phyloP scores from a whole-genome alignment of 2,888 invertebrate genomes.

The Alviniconcha strummeri region DNA sequence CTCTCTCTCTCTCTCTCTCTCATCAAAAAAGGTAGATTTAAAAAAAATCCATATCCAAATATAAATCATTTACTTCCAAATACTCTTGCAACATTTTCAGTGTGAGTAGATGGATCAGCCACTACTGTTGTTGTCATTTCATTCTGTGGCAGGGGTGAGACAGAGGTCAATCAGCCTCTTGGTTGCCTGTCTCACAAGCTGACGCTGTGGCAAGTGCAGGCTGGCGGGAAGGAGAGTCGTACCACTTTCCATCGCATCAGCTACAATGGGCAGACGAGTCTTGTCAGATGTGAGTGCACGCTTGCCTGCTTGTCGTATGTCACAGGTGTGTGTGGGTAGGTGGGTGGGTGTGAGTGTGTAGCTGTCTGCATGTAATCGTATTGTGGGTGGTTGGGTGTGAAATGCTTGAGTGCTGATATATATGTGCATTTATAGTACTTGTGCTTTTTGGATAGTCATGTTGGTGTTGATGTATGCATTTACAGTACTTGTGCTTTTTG shows the following conservation, averaged over 20 bases:
- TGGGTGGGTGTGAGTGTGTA: neutral
- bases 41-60: no score
- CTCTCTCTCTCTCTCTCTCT: no score
- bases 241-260: conserved; percentile 93
- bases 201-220: conserved; percentile 87
- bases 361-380: neutral
- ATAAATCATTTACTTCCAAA: no score
- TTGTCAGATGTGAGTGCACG: conserved; percentile 84
- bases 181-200: conserved; percentile 96
- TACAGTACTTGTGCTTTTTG: no score
- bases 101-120: no score
- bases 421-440: no score
- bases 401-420: no score
- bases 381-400: no score
- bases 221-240: conserved; percentile 93
- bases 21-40: no score
- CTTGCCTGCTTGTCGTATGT: neutral
- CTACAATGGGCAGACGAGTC: conserved; percentile 91
- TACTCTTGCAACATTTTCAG: no score
- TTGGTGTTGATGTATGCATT: no score
- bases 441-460: no score
- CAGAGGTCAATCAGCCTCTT: conserved; percentile 92
- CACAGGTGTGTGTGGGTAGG: neutral
- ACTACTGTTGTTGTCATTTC: neutral
- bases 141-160: conserved; percentile 79